A percentile compares a stretch with the other conserved stretches of the same genome.
phyloP scores from a whole-genome alignment of 2,888 invertebrate species.

The Magallana nippona region DNA sequence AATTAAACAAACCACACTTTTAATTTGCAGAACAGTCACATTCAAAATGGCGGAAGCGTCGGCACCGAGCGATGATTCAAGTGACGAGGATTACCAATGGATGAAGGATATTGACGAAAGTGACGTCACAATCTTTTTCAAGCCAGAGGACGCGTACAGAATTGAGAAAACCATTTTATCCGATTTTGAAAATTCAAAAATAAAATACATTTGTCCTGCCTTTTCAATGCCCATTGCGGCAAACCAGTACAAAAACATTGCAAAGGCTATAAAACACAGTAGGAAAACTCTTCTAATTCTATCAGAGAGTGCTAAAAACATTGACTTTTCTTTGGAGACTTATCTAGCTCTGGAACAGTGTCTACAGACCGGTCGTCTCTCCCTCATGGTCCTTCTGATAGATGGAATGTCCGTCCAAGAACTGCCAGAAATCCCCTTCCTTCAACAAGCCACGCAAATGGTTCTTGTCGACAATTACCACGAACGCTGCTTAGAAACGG shows the following conservation, averaged over 20 bases:
- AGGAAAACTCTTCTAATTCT: slow-evolving; percentile 44
- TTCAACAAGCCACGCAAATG: slow-evolving; percentile 36
- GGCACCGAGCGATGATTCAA: background rate
- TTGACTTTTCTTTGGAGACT: slow-evolving; percentile 41
- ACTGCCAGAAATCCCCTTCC: slow-evolving; percentile 40
- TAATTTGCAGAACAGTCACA: background rate
- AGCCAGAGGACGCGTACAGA: slow-evolving; percentile 38
- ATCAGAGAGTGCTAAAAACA: slow-evolving; percentile 34
- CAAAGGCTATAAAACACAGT: slow-evolving; percentile 28
- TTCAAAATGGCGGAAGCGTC: background rate
- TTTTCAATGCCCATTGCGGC: background rate
- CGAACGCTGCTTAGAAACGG: slow-evolving; percentile 34
- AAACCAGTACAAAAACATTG: background rate
- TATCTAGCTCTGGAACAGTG: slow-evolving; percentile 41
- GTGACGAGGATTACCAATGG: slow-evolving; percentile 36
- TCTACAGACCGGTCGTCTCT: slow-evolving; percentile 27
- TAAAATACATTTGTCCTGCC: slow-evolving; percentile 24
- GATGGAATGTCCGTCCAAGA: slow-evolving; percentile 40
- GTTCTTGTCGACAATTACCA: slow-evolving; percentile 41
- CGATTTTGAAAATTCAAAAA: background rate
- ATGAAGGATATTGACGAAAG: background rate
- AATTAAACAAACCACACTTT: no score
- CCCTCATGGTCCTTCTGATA: slow-evolving; percentile 39
- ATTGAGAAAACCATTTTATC: slow-evolving; percentile 42
- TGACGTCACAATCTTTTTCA: slow-evolving; percentile 31